Conservation (phyloP, 2,888 invertebrate genomes). For the Dryococelus australis region DNA sequence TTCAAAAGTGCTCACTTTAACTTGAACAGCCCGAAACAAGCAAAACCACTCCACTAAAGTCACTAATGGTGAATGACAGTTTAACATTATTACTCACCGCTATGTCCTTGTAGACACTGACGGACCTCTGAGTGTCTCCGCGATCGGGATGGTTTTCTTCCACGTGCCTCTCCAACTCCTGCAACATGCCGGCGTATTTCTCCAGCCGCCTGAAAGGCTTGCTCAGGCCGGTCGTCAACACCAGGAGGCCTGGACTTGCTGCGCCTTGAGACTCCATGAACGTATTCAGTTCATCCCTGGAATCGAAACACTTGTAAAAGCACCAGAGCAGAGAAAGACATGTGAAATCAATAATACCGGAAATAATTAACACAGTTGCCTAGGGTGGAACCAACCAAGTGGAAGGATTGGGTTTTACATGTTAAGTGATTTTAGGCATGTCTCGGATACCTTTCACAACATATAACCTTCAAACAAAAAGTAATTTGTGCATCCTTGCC, state of each 20-base stretch:
- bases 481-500: no score
- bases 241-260: slow-evolving; percentile 84
- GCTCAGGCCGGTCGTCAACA: slow-evolving; percentile 90
- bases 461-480: no score
- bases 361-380: no score
- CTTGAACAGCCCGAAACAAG: no score
- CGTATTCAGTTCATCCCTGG: slow-evolving; percentile 80
- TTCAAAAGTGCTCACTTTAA: no score
- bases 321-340: not conserved
- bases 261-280: slow-evolving; percentile 91
- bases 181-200: slow-evolving; percentile 92
- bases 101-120: slow-evolving; percentile 93
- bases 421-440: no score
- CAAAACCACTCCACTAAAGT: no score
- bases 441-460: no score
- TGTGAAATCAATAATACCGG: no score
- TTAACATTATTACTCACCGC: slow-evolving; percentile 69
- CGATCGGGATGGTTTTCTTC: slow-evolving; percentile 95
- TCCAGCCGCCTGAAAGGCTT: slow-evolving; percentile 95
- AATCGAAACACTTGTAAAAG: slow-evolving; percentile 39
- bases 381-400: no score
- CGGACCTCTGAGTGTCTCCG: slow-evolving; percentile 95
- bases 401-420: no score
- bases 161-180: slow-evolving; percentile 94
- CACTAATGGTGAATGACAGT: no score